A percentile compares a stretch with the other conserved stretches of the same genome.
Evolutionary conservation across 2,797 vertebrate genomes (phyloP).

Genomic region (Poeciliopsis presidionis): DNA sequence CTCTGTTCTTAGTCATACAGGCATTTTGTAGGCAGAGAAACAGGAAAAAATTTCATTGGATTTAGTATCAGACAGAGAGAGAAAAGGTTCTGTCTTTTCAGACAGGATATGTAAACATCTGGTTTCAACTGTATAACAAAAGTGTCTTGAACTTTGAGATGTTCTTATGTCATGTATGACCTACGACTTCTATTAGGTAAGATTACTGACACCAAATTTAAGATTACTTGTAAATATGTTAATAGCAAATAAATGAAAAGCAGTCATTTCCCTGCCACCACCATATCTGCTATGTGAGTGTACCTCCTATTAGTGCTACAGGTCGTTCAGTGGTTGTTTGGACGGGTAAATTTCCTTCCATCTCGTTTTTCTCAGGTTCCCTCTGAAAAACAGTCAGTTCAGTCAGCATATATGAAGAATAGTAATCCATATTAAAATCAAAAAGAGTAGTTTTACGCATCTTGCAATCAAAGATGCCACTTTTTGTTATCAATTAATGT

Average conservation of each 20-base stretch:
- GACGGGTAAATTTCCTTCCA: constrained; percentile 35
- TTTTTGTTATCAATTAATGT: neutral
- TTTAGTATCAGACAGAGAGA: neutral
- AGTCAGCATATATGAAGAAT: constrained; percentile 2
- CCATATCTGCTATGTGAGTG: neutral
- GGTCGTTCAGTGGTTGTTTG: constrained; percentile 42
- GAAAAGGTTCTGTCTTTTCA: neutral
- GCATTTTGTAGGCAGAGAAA: neutral
- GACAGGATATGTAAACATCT: neutral
- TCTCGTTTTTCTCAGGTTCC: constrained; percentile 22
- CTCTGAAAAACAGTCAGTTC: constrained; percentile 21
- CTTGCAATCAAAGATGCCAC: neutral
- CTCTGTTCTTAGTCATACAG: neutral
- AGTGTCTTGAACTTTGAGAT: neutral
- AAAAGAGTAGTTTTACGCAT: neutral
- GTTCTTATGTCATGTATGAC: constrained; percentile 2
- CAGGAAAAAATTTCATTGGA: neutral
- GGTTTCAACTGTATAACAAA: neutral
- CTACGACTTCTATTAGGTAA: neutral
- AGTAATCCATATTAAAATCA: neutral
- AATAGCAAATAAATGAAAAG: constrained; percentile 16
- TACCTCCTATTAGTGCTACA: constrained; percentile 28
- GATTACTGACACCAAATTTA: neutral
- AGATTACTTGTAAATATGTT: constrained; percentile 3
- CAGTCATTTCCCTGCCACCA: neutral